phyloP scores from a whole-genome alignment of 2,797 vertebrate species.

The Vireo griseus region DNA sequence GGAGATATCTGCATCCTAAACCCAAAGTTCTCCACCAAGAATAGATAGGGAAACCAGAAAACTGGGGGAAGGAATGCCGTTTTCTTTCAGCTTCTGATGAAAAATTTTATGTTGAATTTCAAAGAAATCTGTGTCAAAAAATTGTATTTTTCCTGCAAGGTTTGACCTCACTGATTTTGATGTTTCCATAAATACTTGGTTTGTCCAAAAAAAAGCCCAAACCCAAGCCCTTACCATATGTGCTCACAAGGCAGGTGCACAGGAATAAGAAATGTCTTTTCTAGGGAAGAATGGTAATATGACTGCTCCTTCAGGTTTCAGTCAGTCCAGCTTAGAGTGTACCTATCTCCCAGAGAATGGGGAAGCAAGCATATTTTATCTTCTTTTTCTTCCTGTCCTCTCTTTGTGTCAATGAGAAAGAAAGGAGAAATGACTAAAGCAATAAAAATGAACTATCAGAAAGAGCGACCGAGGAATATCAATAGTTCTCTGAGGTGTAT shows the following conservation, averaged over 20 bases:
- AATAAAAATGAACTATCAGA: conserved; percentile 20
- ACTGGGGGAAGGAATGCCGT: background rate
- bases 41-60: background rate
- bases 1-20: background rate
- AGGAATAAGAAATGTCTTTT: background rate
- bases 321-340: background rate
- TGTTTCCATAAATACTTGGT: background rate
- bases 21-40: background rate
- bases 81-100: background rate
- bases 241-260: background rate
- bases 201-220: background rate
- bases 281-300: background rate
- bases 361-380: background rate
- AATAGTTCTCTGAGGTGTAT: background rate
- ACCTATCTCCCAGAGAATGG: background rate
- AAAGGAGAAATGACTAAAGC: conserved; percentile 2
- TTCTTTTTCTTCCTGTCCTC: background rate
- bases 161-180: background rate
- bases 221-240: background rate
- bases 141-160: background rate
- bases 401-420: background rate
- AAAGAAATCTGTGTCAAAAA: background rate
- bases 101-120: background rate
- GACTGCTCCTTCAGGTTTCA: background rate
- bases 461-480: background rate